Evolutionary conservation across 2,888 invertebrate species (phyloP), one percentile per base, ranked within the genome.

Genomic region (Subacronicta megacephala): DNA sequence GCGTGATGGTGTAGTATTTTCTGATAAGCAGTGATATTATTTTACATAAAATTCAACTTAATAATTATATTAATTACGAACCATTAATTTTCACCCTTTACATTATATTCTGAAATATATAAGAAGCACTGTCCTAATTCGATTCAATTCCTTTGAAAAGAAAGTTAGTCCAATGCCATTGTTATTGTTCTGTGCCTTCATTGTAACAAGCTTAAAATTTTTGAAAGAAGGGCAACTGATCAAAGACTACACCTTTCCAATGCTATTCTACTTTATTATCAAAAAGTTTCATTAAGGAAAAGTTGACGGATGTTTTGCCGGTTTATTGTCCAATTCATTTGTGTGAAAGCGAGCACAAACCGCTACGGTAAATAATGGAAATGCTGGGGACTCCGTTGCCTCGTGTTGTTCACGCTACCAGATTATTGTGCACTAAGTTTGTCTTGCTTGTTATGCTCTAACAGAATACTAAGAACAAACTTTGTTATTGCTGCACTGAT

Each of bases 271-370:
- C 49, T 70, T 87, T 88, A 87, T 84, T 88, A 85, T 87, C 85
- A 85, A 85, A 88, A 90, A 89, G 82, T 88, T 89, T 88, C 82
- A 84, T 85, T 83, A 82, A 72, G 80, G 82, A 77, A 84, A 85
- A 87, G 86, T 89, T 88, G 90, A 87, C 84, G 84, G 81, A 84
- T 86, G 82, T 78, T 88, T n/a, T 82, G 84, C 78, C 78, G 79
- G 76, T 88, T 86, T 88, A 89, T 87, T 86, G 85, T 88, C 79
- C 85, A 88, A 90, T 88, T 89, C 84, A 88, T 90, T 90, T 89
- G 84, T 83, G 80, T 79, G 80, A 72, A 79, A 85, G 80, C 75
- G 76, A 79, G 82, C 76, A 78, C 80, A 83, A 84, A 86, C 86
- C 83, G 80, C 82, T 60, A 71, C 81, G 72, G 85, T 84, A 85